phyloP scores from a whole-genome alignment of 2,797 vertebrate species.

The Halcyon chelicuti region DNA sequence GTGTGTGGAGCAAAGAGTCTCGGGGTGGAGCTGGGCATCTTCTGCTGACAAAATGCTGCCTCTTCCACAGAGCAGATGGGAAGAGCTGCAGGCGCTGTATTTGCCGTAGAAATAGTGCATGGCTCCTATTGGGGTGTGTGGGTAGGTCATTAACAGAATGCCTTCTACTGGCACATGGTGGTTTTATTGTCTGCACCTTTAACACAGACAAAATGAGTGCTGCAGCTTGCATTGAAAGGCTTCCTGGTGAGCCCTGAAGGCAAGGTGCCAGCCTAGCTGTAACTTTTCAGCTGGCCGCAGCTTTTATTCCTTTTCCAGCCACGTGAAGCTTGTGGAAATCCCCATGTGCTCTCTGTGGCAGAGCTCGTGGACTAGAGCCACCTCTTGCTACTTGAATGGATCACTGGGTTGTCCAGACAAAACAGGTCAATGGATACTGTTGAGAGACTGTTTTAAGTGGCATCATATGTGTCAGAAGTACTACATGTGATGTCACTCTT shows the following conservation, averaged over 20 bases:
- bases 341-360: neutral
- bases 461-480: accelerated
- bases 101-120: neutral
- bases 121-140: neutral
- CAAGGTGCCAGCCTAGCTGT: neutral
- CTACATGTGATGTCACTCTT: neutral
- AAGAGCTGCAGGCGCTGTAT: neutral
- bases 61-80: neutral
- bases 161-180: neutral
- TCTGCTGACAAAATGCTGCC: neutral
- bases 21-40: neutral
- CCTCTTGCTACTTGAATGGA: neutral
- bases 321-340: neutral
- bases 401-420: neutral
- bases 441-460: neutral
- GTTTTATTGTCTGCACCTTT: neutral
- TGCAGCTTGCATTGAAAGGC: accelerated
- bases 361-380: neutral
- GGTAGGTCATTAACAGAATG: slow-evolving; percentile 7
- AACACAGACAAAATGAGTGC: accelerated
- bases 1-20: accelerated
- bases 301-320: neutral
- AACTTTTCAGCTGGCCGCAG: neutral
- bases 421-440: neutral
- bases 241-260: neutral